phyloP scores from a whole-genome alignment of 2,113 vertebrate genomes.

The Danionella cerebrum region DNA sequence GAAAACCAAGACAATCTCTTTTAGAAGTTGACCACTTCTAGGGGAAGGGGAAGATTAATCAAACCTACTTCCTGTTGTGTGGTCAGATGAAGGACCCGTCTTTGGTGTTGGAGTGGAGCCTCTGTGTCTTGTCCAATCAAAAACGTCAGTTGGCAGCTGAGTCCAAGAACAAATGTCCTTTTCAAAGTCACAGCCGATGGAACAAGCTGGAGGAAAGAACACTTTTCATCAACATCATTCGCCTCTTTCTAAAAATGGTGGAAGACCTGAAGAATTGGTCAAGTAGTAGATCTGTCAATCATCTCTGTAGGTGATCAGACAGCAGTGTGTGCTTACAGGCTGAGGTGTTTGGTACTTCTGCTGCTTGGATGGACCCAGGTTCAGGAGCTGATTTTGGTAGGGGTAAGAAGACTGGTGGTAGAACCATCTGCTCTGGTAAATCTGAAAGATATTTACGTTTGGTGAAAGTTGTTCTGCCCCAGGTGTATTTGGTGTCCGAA shows the following conservation, averaged over 20 bases:
- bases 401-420: not conserved
- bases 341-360: not conserved
- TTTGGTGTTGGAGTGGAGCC: slow-evolving; percentile 41
- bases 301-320: not conserved
- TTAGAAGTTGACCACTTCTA: no score
- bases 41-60: no score
- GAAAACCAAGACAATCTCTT: no score
- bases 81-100: slow-evolving; percentile 47
- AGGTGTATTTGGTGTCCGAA: not conserved
- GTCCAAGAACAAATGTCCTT: slow-evolving; percentile 61
- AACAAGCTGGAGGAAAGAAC: slow-evolving; percentile 44
- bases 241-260: not conserved
- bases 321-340: not conserved
- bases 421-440: not conserved
- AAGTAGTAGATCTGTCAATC: not conserved
- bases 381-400: not conserved
- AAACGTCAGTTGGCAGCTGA: slow-evolving; percentile 58
- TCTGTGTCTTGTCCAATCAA: slow-evolving; percentile 54
- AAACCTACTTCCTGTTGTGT: slow-evolving; percentile 43
- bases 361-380: not conserved
- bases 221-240: not conserved
- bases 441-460: not conserved
- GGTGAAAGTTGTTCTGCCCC: not conserved
- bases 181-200: slow-evolving; percentile 64
- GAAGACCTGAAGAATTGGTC: not conserved